phyloP scores from a whole-genome alignment of 37 sponge, comb jelly and placozoan genomes.

The Petrosia ficiformis region DNA sequence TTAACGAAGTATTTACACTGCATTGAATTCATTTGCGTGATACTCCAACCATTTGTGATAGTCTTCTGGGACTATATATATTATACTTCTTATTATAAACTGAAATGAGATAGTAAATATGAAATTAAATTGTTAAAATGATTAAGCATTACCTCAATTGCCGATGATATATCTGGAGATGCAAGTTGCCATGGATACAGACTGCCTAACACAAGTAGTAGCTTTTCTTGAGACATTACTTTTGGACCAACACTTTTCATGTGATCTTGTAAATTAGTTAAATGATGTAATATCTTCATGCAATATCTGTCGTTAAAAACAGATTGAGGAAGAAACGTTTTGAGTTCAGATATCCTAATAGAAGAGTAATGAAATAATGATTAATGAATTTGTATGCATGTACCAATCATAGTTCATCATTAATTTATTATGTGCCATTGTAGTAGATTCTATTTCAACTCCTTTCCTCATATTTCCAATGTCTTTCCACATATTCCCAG shows the following conservation, averaged over 20 bases:
- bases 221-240: constrained; percentile 47
- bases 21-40: background rate
- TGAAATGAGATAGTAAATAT: background rate
- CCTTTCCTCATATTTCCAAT: constrained; percentile 52
- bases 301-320: constrained; percentile 41
- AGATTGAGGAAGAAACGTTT: constrained; percentile 1
- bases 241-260: constrained; percentile 34
- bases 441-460: constrained; percentile 59
- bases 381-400: background rate
- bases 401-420: constrained; percentile 79
- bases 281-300: constrained; percentile 6
- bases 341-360: constrained; percentile 18
- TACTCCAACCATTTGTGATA: constrained; percentile 38
- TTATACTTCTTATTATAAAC: constrained; percentile 32
- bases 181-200: constrained; percentile 65
- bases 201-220: constrained; percentile 42
- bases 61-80: constrained; percentile 59
- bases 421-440: constrained; percentile 63
- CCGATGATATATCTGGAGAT: constrained; percentile 26
- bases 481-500: constrained; percentile 45
- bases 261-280: constrained; percentile 14
- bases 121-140: background rate
- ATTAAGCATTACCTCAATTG: constrained; percentile 61
- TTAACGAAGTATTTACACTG: constrained; percentile 58
- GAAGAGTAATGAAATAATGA: background rate